Evolutionary conservation across 2,113 vertebrate species (phyloP).

Genomic region (Hirundichthys speculiger): DNA sequence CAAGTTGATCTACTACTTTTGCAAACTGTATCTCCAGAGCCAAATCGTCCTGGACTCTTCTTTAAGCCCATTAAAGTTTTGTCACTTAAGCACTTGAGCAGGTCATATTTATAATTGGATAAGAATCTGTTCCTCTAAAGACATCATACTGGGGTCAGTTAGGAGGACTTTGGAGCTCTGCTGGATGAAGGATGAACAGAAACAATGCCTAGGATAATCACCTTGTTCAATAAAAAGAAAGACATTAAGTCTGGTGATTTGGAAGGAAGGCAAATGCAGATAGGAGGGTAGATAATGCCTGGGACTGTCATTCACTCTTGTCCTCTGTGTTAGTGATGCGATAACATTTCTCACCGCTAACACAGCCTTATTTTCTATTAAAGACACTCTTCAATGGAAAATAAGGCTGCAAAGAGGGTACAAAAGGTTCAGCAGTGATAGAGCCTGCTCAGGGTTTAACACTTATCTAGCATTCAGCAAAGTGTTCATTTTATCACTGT

Average conservation of each 20-base stretch:
- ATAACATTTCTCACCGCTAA: too few relatives aligned
- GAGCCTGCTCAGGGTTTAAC: too few relatives aligned
- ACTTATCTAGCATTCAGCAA: constrained; percentile 56
- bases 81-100: too few relatives aligned
- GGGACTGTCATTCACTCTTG: constrained; percentile 29
- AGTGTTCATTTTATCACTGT: neutral
- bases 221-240: neutral
- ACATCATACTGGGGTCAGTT: too few relatives aligned
- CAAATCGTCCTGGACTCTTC: too few relatives aligned
- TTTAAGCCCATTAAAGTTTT: too few relatives aligned
- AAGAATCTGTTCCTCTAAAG: too few relatives aligned
- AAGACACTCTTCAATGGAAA: constrained; percentile 32
- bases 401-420: constrained; percentile 31
- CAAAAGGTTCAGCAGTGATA: constrained; percentile 14
- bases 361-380: too few relatives aligned
- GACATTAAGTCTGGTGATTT: neutral
- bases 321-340: constrained; percentile 31
- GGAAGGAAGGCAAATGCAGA: constrained; percentile 42
- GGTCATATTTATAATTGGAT: too few relatives aligned
- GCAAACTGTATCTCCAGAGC: too few relatives aligned
- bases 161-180: too few relatives aligned
- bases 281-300: constrained; percentile 7
- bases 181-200: neutral
- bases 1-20: too few relatives aligned
- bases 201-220: constrained; percentile 17